Evolutionary conservation across 2,113 vertebrate species (phyloP), one percentile per base, ranked within the genome.

Genomic region (Sphaerodactylus townsendi): DNA sequence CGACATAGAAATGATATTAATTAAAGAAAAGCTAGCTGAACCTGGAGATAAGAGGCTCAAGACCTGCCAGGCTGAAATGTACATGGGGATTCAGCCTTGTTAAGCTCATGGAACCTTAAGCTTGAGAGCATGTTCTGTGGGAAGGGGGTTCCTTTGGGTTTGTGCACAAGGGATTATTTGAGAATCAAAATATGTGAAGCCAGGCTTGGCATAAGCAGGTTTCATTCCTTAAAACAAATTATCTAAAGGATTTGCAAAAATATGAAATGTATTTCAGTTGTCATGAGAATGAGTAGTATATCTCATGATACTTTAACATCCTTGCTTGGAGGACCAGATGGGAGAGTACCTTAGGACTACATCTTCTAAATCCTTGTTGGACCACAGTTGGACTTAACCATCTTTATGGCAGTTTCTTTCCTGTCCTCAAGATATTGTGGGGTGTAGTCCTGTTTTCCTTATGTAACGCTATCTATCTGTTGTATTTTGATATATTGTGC

Each of bases 1-100:
- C 93, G 93, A 88, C 94, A 89, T 86, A 93, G 94, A 92, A 93
- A 96, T 95, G 94, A 92, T 95, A 95, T 95, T 97, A 96, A 97
- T 97, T 97, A 97, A 97, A 95, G 95, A 91, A 95, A 93, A 95
- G 93, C 92, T 95, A 96, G 95, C 95, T 96, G 95, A 96, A 96
- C 94, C 93, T 93, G 92, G 91, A 95, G 88, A 93, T 92, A 94
- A 88, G 93, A 86, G 87, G 90, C 93, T 77, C 91, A 77, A 78
- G 91, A 94, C 90, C 94, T 96, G 96, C 96, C 94, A 95, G 83
- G 93, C 94, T 96, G 95, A 95, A 94, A 93, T 91, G 84, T 94
- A 92, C 83, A 92, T 89, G 80, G 92, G 90, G 93, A 95, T 94
- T 87, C 91, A 95, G 95, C 94, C 94, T 96, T 80, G 95, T 96